phyloP scores from a whole-genome alignment of 2,797 vertebrate genomes.

The Mus caroli region DNA sequence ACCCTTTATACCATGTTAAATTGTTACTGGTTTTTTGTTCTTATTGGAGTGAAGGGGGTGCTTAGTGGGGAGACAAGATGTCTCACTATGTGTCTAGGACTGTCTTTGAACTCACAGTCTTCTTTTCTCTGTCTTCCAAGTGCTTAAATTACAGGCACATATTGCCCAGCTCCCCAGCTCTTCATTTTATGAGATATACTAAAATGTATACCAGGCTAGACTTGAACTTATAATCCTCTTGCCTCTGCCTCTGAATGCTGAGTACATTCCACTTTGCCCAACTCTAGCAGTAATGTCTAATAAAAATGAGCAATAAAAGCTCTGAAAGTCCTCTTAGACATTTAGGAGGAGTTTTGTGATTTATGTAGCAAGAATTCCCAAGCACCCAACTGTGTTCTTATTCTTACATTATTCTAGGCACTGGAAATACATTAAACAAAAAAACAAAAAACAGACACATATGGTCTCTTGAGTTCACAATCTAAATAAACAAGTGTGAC shows the following conservation, averaged over 20 bases:
- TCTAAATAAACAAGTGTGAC: not conserved
- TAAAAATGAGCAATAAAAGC: conserved; percentile 1
- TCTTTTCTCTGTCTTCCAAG: not conserved
- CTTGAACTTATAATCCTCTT: not conserved
- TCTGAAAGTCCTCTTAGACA: not conserved
- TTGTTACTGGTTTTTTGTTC: not conserved
- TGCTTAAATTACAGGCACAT: not conserved
- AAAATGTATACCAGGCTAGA: not conserved
- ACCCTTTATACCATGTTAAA: not conserved
- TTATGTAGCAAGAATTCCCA: not conserved
- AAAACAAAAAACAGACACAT: not conserved
- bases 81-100: not conserved
- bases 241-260: not conserved
- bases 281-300: not conserved
- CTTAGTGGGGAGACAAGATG: not conserved
- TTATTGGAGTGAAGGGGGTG: not conserved
- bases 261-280: not conserved
- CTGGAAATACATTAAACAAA: not conserved
- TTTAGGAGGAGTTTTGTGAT: not conserved
- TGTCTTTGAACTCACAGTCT: not conserved
- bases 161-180: not conserved
- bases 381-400: conserved; percentile 15
- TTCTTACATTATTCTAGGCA: not conserved
- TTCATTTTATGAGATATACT: not conserved
- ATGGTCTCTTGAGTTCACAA: not conserved